These are phyloP conservation scores for Pararge aegeria DNA, from an alignment of 1,140 invertebrate species.

Conservation along the genomic window DNA sequence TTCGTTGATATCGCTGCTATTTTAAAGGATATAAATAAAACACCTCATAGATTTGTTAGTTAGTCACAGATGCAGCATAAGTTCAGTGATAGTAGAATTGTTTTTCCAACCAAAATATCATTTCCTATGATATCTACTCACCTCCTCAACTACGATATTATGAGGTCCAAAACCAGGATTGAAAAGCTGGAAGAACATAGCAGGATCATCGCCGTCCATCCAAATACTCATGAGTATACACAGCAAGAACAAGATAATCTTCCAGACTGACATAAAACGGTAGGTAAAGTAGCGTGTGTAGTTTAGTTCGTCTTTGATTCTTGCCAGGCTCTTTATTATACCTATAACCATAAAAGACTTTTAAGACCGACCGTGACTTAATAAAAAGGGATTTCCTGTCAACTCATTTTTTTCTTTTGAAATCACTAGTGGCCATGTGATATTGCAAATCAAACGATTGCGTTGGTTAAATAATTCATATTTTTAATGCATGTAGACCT, in stretches of 20 bases:
- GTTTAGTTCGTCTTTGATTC: constrained; percentile 90
- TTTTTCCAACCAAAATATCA: too few species aligned
- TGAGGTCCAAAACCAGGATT: constrained; percentile 88
- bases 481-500: neutral
- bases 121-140: too few species aligned
- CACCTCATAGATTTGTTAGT: too few species aligned
- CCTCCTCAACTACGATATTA: constrained; percentile 88
- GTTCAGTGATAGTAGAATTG: too few species aligned
- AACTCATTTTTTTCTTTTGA: too few species aligned
- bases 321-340: constrained; percentile 88
- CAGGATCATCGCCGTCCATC: constrained; percentile 87
- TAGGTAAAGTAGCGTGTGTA: constrained; percentile 93
- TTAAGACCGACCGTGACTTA: too few species aligned
- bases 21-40: too few species aligned
- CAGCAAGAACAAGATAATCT: constrained; percentile 90
- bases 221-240: constrained; percentile 86
- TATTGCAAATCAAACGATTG: neutral
- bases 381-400: too few species aligned
- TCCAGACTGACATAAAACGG: constrained; percentile 94
- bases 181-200: constrained; percentile 89
- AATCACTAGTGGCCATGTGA: too few species aligned
- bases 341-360: constrained; percentile 69
- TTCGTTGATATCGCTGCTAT: too few species aligned
- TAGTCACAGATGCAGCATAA: too few species aligned
- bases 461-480: neutral